A percentile compares a stretch with the other conserved stretches of the same genome.
Conservation (phyloP, 2,797 vertebrate genomes). For the Hoplostethus mediterraneus region DNA sequence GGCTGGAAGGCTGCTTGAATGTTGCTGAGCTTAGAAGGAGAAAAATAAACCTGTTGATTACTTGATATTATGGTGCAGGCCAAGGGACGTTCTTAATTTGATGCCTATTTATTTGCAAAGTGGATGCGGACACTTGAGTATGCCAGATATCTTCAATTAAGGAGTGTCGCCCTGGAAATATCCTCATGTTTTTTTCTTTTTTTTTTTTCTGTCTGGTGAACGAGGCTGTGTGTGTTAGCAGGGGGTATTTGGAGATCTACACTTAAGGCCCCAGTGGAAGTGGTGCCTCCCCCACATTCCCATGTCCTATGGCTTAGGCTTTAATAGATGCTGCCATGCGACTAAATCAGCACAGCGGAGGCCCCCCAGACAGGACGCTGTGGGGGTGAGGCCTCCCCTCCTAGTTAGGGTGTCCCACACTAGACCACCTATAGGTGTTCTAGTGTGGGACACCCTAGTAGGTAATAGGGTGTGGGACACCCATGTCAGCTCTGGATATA, state of each 20-base stretch:
- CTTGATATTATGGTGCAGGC: slow-evolving; percentile 43
- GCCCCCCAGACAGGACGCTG: slow-evolving; percentile 53
- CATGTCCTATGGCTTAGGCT: slow-evolving; percentile 68
- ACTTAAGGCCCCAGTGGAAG: background rate
- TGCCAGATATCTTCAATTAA: slow-evolving; percentile 22
- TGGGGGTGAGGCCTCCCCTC: slow-evolving; percentile 40
- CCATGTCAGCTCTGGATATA: too few species aligned
- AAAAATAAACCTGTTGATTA: slow-evolving; percentile 55
- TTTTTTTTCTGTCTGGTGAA: too few species aligned
- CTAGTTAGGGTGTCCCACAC: slow-evolving; percentile 17
- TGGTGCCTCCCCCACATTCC: slow-evolving; percentile 64
- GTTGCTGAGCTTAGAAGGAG: slow-evolving; percentile 28
- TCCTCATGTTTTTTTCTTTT: slow-evolving; percentile 1
- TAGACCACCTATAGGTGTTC: slow-evolving; percentile 21
- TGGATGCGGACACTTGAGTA: slow-evolving; percentile 19
- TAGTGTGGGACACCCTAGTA: too few species aligned
- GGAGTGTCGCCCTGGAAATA: slow-evolving; percentile 2
- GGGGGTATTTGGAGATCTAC: slow-evolving; percentile 17
- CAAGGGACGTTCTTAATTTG: slow-evolving; percentile 37
- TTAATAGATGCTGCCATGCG: slow-evolving; percentile 70
- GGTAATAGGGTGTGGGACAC: too few species aligned
- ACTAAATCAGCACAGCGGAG: slow-evolving; percentile 60
- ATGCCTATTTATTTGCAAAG: slow-evolving; percentile 51
- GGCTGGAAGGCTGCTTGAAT: background rate
- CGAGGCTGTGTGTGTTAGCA: background rate